Percentiles rank a stretch among this genome's conserved stretches.
Conservation (phyloP, 2,797 vertebrate genomes). For the Simalia tracyae region DNA sequence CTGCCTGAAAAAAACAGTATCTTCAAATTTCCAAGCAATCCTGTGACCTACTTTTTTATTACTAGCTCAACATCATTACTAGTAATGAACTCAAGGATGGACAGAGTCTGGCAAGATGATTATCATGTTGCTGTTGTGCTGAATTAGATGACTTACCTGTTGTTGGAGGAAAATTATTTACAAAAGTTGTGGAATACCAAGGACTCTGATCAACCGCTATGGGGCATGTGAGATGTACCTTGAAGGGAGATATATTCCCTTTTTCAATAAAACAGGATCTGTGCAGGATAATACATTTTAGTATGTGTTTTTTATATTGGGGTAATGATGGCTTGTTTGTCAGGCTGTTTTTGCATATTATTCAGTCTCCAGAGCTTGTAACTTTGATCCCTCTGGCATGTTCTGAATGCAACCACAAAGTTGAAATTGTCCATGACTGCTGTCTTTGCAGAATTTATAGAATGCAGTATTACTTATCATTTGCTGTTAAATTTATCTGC, state of each 20-base stretch:
- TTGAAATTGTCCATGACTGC: not conserved
- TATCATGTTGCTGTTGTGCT: slow-evolving; percentile 4
- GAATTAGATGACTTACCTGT: slow-evolving; percentile 6
- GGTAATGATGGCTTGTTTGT: not conserved
- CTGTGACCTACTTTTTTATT: slow-evolving; percentile 13
- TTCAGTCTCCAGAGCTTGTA: not conserved
- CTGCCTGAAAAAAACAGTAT: slow-evolving; percentile 24
- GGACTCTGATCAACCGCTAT: slow-evolving; percentile 6
- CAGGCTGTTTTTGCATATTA: not conserved
- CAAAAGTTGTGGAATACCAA: slow-evolving; percentile 11
- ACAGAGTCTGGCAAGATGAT: slow-evolving; percentile 2
- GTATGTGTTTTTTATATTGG: slow-evolving; percentile 8
- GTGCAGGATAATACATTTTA: slow-evolving; percentile 28
- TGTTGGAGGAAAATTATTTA: not conserved
- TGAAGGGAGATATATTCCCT: slow-evolving; percentile 7
- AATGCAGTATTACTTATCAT: not conserved
- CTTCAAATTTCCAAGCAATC: slow-evolving; percentile 27
- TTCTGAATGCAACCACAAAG: not conserved
- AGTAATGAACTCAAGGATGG: not conserved
- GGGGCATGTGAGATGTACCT: not conserved
- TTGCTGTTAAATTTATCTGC: not conserved
- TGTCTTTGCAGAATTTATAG: not conserved
- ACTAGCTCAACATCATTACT: slow-evolving; percentile 3
- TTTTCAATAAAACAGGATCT: slow-evolving; percentile 38
- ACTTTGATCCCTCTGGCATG: not conserved